A percentile compares a stretch with the other conserved stretches of the same genome.
phyloP scores from a whole-genome alignment of 2,113 vertebrate species.

The Halichoerus grypus region DNA sequence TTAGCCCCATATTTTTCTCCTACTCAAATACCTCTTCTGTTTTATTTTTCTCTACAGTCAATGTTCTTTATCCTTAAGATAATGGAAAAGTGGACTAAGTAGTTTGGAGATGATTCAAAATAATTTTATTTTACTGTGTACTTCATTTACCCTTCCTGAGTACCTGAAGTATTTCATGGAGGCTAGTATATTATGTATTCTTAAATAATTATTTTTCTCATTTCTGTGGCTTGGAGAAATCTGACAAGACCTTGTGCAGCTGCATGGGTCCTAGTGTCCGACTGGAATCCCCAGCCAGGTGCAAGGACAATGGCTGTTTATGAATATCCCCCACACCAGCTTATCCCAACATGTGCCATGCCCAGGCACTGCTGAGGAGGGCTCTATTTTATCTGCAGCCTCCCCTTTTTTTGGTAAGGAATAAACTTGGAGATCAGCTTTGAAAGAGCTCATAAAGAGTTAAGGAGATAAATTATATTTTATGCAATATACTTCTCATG shows the following conservation, averaged over 20 bases:
- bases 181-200: constrained; percentile 1
- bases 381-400: not conserved
- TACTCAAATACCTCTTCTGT: not conserved
- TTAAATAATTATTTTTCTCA: constrained; percentile 60
- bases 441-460: constrained; percentile 22
- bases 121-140: not conserved
- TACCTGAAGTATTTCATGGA: constrained; percentile 33
- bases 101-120: constrained; percentile 17
- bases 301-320: constrained; percentile 76
- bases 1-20: not conserved
- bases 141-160: not conserved
- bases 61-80: constrained; percentile 6
- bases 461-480: constrained; percentile 22
- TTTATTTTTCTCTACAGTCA: not conserved
- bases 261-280: constrained; percentile 8
- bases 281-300: constrained; percentile 67
- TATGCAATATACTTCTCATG: constrained; percentile 31
- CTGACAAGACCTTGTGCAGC: not conserved
- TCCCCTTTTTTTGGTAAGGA: not conserved
- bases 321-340: constrained; percentile 73
- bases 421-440: constrained; percentile 35
- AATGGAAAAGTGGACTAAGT: not conserved
- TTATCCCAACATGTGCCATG: constrained; percentile 57
- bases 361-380: constrained; percentile 8
- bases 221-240: constrained; percentile 71